A percentile compares a stretch with the other conserved stretches of the same genome.
Evolutionary conservation across 1,140 invertebrate genomes (phyloP).

Genomic region (Drosophila burlai): DNA sequence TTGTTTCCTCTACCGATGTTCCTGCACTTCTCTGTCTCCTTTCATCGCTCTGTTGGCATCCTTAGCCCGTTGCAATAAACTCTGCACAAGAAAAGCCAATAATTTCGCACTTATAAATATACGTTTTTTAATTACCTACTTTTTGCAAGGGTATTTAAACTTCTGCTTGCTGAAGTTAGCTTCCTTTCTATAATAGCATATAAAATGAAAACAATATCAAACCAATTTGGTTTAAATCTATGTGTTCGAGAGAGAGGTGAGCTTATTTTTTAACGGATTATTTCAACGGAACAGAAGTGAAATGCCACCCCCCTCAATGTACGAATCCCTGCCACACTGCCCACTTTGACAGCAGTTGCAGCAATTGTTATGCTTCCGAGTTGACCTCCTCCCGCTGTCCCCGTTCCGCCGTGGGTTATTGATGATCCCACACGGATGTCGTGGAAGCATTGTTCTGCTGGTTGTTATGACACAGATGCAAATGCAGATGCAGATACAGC

Average conservation of each 20-base stretch:
- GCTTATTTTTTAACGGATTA: not conserved
- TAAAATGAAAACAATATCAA: too few relatives aligned
- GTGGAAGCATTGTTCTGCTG: conserved; percentile 25
- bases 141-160: too few relatives aligned
- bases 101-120: too few relatives aligned
- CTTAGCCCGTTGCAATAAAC: too few relatives aligned
- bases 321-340: conserved; percentile 14
- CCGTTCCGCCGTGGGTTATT: conserved; percentile 29
- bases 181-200: not conserved
- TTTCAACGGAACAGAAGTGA: not conserved
- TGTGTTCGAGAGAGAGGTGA: not conserved
- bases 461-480: conserved; percentile 44
- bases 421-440: conserved; percentile 33
- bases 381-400: not conserved
- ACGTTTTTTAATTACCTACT: too few relatives aligned
- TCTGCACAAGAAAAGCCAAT: too few relatives aligned
- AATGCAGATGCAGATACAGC: not conserved
- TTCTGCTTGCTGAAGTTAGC: too few relatives aligned
- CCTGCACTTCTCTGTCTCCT: too few relatives aligned
- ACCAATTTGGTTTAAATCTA: not conserved
- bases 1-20: not conserved
- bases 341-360: conserved; percentile 38
- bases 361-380: conserved; percentile 38
- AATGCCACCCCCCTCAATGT: not conserved
- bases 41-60: too few relatives aligned